phyloP scores from a whole-genome alignment of 2,888 invertebrate species.

The Oegoconia quadripuncta region DNA sequence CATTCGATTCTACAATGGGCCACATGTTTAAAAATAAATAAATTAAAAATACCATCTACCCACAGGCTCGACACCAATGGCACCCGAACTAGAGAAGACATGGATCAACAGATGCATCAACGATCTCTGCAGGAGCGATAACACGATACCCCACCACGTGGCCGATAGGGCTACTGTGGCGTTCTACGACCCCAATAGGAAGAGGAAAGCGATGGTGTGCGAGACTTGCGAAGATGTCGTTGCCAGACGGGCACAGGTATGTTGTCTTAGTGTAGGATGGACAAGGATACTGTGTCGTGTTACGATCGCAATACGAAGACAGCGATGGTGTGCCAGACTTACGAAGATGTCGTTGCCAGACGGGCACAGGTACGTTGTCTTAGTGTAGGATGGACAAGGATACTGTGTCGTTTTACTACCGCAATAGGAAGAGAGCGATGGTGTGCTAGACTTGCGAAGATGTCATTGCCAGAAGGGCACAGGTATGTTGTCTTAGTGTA shows the following conservation, averaged over 20 bases:
- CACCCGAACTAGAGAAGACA: constrained; percentile 1
- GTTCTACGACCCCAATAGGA: constrained; percentile 56
- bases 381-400: constrained; percentile 48
- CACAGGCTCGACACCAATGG: too few species aligned
- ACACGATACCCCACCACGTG: constrained; percentile 34
- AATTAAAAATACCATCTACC: too few species aligned
- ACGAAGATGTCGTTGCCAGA: constrained; percentile 30
- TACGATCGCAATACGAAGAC: constrained; percentile 50
- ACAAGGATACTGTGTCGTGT: constrained; percentile 56
- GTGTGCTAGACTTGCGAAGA: constrained; percentile 40
- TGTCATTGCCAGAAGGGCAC: constrained; percentile 35
- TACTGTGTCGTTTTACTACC: constrained; percentile 61
- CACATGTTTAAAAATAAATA: too few species aligned
- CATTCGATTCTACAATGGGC: too few species aligned
- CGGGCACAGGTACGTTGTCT: constrained; percentile 41
- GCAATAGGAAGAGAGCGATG: constrained; percentile 29
- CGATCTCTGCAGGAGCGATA: constrained; percentile 64
- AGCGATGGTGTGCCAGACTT: constrained; percentile 35
- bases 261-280: constrained; percentile 25
- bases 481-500: constrained; percentile 29
- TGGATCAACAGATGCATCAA: constrained; percentile 70
- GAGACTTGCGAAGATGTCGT: constrained; percentile 32
- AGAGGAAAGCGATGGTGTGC: constrained; percentile 35
- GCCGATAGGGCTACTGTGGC: constrained; percentile 58
- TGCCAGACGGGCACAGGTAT: constrained; percentile 43